Evolutionary conservation across 2,888 invertebrate genomes (phyloP).

Genomic region (Bembecia ichneumoniformis): DNA sequence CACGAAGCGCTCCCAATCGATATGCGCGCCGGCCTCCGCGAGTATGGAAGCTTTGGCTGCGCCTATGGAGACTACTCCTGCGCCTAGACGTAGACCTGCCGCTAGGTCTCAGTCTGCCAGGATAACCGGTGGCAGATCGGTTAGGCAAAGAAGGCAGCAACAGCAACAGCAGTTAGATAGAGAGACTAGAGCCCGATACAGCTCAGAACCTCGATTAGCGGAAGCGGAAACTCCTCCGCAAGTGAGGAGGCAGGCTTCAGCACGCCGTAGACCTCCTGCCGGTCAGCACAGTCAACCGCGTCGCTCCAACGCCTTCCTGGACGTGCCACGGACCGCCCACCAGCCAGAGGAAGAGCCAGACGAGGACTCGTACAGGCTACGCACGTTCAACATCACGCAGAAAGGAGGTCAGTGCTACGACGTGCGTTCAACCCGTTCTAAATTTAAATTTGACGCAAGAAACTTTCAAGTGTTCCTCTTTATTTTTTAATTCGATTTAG

Average conservation of each 20-base stretch:
- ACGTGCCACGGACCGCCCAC: conserved; percentile 70
- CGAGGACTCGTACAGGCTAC: conserved; percentile 89
- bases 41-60: conserved; percentile 77
- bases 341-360: conserved; percentile 76
- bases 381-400: conserved; percentile 92
- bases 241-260: conserved; percentile 75
- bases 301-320: conserved; percentile 80
- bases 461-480: conserved; percentile 39
- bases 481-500: conserved; percentile 35
- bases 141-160: conserved; percentile 55
- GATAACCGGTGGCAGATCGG: conserved; percentile 76
- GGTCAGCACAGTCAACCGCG: conserved; percentile 65
- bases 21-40: conserved; percentile 78
- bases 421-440: conserved; percentile 49
- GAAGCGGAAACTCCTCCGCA: conserved; percentile 79
- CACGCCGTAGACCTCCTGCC: conserved; percentile 67
- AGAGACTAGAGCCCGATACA: conserved; percentile 73
- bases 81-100: conserved; percentile 76
- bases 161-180: conserved; percentile 61
- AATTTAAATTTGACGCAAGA: conserved; percentile 18
- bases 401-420: conserved; percentile 81
- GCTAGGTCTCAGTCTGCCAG: conserved; percentile 83
- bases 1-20: conserved; percentile 81
- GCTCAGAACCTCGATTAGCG: conserved; percentile 77
- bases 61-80: conserved; percentile 69